phyloP scores from a whole-genome alignment of 1,140 invertebrate species.

The Paralvinella palmiformis region DNA sequence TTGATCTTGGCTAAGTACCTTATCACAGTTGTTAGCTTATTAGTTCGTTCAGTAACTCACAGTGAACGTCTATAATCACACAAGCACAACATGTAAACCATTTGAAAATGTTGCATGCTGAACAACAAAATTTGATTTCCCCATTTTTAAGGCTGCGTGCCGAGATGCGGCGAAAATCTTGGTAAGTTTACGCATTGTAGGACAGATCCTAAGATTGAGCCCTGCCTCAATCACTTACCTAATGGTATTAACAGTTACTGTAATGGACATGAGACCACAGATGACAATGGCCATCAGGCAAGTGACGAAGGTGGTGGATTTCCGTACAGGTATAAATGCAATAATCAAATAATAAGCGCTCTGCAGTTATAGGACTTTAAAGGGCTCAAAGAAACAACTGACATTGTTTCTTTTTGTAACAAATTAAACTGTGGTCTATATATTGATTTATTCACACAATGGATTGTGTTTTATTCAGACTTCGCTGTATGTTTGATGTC shows the following conservation, averaged over 20 bases:
- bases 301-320: constrained; percentile 10
- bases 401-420: no score
- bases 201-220: no score
- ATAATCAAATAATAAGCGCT: neutral
- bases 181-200: constrained; percentile 24
- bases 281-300: constrained; percentile 9
- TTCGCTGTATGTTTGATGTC: constrained; percentile 45
- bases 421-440: neutral
- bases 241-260: constrained; percentile 8
- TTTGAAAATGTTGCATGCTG: no score
- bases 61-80: no score
- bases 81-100: no score
- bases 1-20: no score
- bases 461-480: constrained; percentile 24
- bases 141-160: constrained; percentile 38
- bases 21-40: no score
- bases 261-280: neutral
- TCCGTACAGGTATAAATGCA: neutral
- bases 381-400: no score
- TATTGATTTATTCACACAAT: neutral
- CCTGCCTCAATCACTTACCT: neutral
- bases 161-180: constrained; percentile 42
- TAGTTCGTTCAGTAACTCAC: no score
- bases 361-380: no score
- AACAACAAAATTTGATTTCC: no score